Evolutionary conservation across 2,113 vertebrate genomes (phyloP).

Genomic region (Sakesphorus luctuosus): DNA sequence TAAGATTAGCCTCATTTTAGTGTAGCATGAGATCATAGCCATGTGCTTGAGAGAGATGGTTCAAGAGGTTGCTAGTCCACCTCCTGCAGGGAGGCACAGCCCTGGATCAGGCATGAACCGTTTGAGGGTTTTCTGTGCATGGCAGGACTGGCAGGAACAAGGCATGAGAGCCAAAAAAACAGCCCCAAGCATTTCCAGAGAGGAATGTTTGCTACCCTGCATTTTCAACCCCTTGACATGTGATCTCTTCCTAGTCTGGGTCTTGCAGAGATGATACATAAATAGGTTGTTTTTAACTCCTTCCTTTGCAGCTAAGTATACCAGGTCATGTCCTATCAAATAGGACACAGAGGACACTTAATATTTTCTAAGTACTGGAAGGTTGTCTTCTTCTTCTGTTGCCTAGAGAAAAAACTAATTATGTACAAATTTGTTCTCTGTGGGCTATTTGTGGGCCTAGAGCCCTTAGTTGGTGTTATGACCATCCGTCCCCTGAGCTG

Average conservation of each 20-base stretch:
- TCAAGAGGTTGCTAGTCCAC: conserved; percentile 33
- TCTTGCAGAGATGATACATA: neutral
- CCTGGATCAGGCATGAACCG: fast-evolving
- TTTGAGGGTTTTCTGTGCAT: neutral
- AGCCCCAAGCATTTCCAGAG: neutral
- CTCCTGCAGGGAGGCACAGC: neutral
- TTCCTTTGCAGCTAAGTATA: neutral
- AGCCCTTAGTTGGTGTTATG: neutral
- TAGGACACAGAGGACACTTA: neutral
- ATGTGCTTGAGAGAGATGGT: conserved; percentile 10
- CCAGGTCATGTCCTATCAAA: neutral
- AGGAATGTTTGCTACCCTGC: neutral
- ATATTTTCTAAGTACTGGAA: neutral
- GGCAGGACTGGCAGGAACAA: neutral
- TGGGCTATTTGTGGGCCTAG: neutral
- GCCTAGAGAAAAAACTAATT: conserved; percentile 41
- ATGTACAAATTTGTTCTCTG: neutral
- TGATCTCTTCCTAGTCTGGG: neutral
- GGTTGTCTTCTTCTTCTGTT: neutral
- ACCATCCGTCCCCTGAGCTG: fast-evolving
- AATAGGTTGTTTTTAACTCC: neutral
- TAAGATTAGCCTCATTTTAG: conserved; percentile 66
- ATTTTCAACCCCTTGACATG: neutral
- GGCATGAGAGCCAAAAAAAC: neutral
- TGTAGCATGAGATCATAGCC: conserved; percentile 54